Percentiles rank a stretch among this genome's conserved stretches.
Conservation (phyloP, 2,113 vertebrate species). For the Peromyscus californicus region DNA sequence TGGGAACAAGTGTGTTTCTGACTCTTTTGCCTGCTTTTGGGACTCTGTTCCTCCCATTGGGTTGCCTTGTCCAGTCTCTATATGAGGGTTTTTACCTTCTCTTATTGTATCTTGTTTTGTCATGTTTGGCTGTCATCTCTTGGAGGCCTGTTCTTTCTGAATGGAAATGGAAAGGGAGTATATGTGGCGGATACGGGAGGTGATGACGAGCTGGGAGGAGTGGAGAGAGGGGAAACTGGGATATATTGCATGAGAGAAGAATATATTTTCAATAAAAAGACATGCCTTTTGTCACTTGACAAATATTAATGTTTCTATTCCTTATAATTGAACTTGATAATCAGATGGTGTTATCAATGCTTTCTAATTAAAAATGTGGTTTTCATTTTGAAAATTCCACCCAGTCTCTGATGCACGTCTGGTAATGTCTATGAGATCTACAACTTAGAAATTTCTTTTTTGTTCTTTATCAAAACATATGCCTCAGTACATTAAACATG, state of each 20-base stretch:
- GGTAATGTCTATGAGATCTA: slow-evolving; percentile 15
- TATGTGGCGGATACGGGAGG: background rate
- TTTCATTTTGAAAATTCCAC: slow-evolving; percentile 29
- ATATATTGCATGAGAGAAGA: background rate
- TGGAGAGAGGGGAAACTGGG: background rate
- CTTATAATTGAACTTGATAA: slow-evolving; percentile 57
- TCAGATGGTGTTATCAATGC: slow-evolving; percentile 42
- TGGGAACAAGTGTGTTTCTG: background rate
- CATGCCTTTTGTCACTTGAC: slow-evolving; percentile 57
- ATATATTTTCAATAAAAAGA: background rate
- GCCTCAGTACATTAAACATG: slow-evolving; percentile 42
- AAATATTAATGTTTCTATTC: slow-evolving; percentile 40
- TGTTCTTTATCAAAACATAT: slow-evolving; percentile 47
- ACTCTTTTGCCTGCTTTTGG: background rate
- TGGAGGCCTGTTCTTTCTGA: background rate
- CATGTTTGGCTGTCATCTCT: background rate
- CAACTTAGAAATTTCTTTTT: slow-evolving; percentile 39
- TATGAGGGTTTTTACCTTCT: background rate
- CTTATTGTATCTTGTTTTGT: background rate
- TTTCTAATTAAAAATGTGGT: slow-evolving; percentile 65
- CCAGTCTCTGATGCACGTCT: slow-evolving; percentile 48
- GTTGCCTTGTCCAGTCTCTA: background rate
- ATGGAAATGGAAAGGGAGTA: background rate
- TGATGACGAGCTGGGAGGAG: too few species aligned
- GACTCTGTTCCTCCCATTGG: background rate